phyloP scores from a whole-genome alignment of 2,113 vertebrate species.

The Mus musculus region DNA sequence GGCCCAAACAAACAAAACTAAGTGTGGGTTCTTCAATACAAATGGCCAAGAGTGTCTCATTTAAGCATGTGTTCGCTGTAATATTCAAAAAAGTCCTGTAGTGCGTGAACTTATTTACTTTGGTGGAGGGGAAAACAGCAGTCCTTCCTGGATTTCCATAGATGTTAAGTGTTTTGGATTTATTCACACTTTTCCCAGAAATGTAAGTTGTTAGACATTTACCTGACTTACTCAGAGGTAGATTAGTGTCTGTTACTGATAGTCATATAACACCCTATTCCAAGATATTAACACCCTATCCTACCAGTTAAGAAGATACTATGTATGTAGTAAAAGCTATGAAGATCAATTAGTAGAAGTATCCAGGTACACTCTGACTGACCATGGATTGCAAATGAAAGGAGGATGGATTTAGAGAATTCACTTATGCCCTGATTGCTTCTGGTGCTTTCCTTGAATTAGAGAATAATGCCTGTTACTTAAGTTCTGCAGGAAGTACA shows the following conservation, averaged over 20 bases:
- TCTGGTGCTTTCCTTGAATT: neutral
- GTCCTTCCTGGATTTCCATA: neutral
- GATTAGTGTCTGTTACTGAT: neutral
- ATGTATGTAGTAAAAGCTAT: neutral
- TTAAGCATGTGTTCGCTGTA: neutral
- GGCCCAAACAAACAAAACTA: neutral
- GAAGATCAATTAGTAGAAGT: neutral
- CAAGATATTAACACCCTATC: neutral
- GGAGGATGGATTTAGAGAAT: neutral
- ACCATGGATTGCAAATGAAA: neutral
- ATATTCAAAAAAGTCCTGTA: no score
- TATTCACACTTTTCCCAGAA: neutral
- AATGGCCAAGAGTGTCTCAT: neutral
- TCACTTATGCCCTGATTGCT: neutral
- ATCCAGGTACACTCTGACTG: accelerated
- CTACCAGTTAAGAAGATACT: neutral
- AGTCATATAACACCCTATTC: neutral
- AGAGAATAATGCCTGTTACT: neutral
- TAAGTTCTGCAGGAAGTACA: neutral
- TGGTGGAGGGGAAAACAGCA: neutral
- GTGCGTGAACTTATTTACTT: neutral
- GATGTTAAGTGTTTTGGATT: neutral
- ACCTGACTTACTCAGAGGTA: neutral
- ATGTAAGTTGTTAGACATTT: neutral
- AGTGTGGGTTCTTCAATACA: neutral